These are phyloP conservation scores for Bombus vancouverensis DNA, from an alignment of 1,140 invertebrate species.

Conservation along the genomic window DNA sequence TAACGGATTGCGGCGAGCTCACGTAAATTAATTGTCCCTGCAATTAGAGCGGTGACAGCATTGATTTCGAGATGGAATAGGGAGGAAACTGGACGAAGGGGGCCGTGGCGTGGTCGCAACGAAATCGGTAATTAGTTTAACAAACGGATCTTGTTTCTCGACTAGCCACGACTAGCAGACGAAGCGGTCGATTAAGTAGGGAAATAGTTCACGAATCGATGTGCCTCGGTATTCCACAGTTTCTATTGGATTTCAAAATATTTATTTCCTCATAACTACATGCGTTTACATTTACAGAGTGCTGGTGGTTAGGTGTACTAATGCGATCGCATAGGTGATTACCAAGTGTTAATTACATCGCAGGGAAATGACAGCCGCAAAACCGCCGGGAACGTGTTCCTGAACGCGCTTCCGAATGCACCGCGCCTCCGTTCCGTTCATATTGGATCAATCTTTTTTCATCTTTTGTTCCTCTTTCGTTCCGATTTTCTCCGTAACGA, in stretches of 20 bases:
- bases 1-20: not conserved
- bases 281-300: conserved; percentile 44
- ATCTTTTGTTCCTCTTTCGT: not conserved
- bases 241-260: conserved; percentile 57
- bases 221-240: not conserved
- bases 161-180: no score
- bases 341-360: conserved; percentile 59
- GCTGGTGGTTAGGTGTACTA: conserved; percentile 40
- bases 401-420: not conserved
- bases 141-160: not conserved
- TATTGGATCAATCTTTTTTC: no score
- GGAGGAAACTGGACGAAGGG: not conserved
- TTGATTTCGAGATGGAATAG: conserved; percentile 20
- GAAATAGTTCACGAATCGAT: not conserved
- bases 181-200: not conserved
- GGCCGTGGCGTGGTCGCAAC: not conserved
- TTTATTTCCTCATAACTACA: conserved; percentile 63
- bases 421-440: conserved; percentile 17
- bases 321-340: conserved; percentile 44
- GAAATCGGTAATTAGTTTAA: conserved; percentile 7
- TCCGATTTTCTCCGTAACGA: not conserved
- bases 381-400: conserved; percentile 26
- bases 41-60: conserved; percentile 24
- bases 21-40: conserved; percentile 24
- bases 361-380: conserved; percentile 52